These are phyloP conservation scores for Potamarius usumacintae DNA, from an alignment of 2,113 vertebrate species.

Conservation along the genomic window DNA sequence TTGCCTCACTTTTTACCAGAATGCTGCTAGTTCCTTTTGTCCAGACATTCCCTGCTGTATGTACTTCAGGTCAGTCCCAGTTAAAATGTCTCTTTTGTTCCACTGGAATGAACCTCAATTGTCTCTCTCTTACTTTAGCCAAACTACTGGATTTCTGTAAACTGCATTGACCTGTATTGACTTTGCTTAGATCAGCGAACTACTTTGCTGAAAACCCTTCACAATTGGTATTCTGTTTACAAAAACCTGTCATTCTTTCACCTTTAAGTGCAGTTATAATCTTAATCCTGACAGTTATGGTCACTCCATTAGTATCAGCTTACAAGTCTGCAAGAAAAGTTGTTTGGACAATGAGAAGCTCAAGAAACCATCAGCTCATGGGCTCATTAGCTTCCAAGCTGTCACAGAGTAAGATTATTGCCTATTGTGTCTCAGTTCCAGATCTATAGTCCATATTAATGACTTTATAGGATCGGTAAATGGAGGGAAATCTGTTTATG, in stretches of 20 bases:
- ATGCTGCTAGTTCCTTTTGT: background rate
- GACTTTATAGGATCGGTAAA: background rate
- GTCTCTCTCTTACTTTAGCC: constrained; percentile 25
- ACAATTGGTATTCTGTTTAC: constrained; percentile 1
- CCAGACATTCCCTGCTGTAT: background rate
- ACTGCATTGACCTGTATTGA: constrained; percentile 25
- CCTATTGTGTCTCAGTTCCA: background rate
- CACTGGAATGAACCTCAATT: background rate
- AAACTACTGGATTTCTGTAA: background rate
- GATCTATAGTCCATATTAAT: background rate
- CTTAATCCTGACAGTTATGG: constrained; percentile 39
- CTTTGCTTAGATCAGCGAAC: constrained; percentile 9
- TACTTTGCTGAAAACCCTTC: constrained; percentile 25
- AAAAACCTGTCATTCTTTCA: constrained; percentile 26
- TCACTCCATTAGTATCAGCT: constrained; percentile 54
- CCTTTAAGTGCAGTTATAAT: constrained; percentile 45
- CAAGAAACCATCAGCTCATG: constrained; percentile 34
- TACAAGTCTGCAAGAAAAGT: constrained; percentile 35
- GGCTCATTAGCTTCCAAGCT: background rate
- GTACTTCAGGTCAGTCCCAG: background rate
- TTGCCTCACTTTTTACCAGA: background rate
- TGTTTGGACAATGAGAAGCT: constrained; percentile 36
- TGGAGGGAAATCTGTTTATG: background rate
- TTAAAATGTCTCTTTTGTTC: background rate
- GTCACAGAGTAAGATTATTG: background rate